Base-by-base conservation (phyloP, 2,113 vertebrate species). In the Eolophus roseicapilla region DNA sequence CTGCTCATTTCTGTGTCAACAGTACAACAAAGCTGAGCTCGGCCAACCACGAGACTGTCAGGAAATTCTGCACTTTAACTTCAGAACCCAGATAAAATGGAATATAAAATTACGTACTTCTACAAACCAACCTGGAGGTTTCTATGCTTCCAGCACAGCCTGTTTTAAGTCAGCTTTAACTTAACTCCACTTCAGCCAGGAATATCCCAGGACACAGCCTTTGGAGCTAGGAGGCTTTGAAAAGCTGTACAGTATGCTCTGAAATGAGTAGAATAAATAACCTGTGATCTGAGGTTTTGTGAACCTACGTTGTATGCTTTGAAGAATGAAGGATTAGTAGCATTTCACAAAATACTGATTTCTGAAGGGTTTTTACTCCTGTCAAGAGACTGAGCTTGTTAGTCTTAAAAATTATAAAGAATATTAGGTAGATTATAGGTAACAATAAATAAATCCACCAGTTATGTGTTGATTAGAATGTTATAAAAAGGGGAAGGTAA, bases 161-260 rank as follows among this genome's bases (percentile, higher is more conserved):
- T 70, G 24, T 55, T 90, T 92, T 74, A 93, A 96, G 49, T 74
- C 53, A 75, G 37, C 74, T 90, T 92, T 74, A 80, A 55, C 37
- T 82, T 93, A 78, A 92, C 77, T 78, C 47, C 62, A 37, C 39
- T 87, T 90, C 64, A 94, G 79, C 82, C 57, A 49, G 70, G 29
- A 91, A 82, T 93, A 90, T 75, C 46, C 68, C 47, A 53, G 74
- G 77, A 78, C 39, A 71, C 39, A 92, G 47, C 28, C 93, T 93
- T 88, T 82, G 87, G 87, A 95, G 82, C 21, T 44, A 84, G 77
- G 67, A 73, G 63, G 71, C 80, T 96, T 95, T 89, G 90, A 88
- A 89, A 83, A 84, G 21, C 69, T 93, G 25, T 70, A 77, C 92
- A 62, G 11, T 57, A 28, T 57, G 31, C 77, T 93, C 53, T 53